Evolutionary conservation across 2,113 vertebrate genomes (phyloP).

Genomic region (Oriolus oriolus): DNA sequence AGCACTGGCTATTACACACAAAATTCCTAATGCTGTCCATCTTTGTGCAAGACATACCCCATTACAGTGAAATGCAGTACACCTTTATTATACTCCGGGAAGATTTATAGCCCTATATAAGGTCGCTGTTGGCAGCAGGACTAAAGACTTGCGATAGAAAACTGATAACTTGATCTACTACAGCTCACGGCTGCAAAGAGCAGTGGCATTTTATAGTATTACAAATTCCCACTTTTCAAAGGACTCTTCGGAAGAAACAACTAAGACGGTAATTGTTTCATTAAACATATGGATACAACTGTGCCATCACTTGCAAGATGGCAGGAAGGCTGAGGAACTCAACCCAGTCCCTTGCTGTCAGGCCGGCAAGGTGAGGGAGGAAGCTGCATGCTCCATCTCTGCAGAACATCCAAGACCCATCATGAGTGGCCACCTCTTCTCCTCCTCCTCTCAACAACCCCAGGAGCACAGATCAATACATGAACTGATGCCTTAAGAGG

Average conservation of each 20-base stretch:
- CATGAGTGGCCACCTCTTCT: accelerated
- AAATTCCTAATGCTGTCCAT: conserved; percentile 8
- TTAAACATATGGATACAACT: neutral
- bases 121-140: neutral
- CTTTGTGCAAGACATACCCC: neutral
- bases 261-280: neutral
- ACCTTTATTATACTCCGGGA: neutral
- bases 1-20: neutral
- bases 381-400: neutral
- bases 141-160: neutral
- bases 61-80: conserved; percentile 14
- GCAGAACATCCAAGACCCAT: accelerated
- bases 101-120: conserved; percentile 12
- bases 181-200: neutral
- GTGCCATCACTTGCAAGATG: accelerated
- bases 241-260: neutral
- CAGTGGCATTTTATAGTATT: neutral
- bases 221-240: neutral
- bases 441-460: neutral
- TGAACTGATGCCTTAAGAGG: no score
- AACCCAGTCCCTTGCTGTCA: neutral
- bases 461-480: neutral
- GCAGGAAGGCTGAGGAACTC: neutral
- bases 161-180: neutral
- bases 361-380: neutral